These are phyloP conservation scores for Andricus quercusramuli DNA, from an alignment of 2,888 invertebrate species.

Conservation along the genomic window DNA sequence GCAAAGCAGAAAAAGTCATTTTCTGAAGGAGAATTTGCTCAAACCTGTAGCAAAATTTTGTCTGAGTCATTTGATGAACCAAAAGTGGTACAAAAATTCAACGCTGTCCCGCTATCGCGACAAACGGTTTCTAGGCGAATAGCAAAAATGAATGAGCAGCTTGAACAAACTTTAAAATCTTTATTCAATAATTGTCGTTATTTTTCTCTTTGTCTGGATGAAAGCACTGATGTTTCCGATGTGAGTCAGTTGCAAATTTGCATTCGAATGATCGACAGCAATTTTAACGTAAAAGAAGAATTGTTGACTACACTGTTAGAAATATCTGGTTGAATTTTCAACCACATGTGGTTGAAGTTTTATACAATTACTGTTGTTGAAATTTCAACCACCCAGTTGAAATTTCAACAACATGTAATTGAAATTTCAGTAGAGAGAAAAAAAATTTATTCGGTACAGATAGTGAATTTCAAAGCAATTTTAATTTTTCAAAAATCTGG, in stretches of 20 bases:
- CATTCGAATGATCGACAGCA: not conserved
- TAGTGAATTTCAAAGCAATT: too few species aligned
- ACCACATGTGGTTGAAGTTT: too few species aligned
- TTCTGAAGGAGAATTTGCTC: not conserved
- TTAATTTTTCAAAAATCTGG: too few species aligned
- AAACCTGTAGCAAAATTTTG: not conserved
- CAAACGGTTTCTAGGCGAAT: not conserved
- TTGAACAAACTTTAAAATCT: not conserved
- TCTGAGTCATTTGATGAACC: not conserved
- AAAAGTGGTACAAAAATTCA: not conserved
- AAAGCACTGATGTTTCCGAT: not conserved
- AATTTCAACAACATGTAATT: too few species aligned
- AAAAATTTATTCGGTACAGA: too few species aligned
- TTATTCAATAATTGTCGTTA: not conserved
- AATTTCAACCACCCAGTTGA: too few species aligned
- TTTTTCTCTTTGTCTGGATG: constrained; percentile 1
- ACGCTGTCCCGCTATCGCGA: not conserved
- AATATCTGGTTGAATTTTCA: too few species aligned
- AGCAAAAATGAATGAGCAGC: not conserved
- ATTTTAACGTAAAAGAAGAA: not conserved
- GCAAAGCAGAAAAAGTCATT: not conserved
- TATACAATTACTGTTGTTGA: too few species aligned
- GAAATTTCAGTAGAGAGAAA: too few species aligned
- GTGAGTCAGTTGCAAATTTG: not conserved
- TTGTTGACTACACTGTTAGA: not conserved